Conservation (phyloP, 2,797 vertebrate species). For the Phyllotis vaccarum region DNA sequence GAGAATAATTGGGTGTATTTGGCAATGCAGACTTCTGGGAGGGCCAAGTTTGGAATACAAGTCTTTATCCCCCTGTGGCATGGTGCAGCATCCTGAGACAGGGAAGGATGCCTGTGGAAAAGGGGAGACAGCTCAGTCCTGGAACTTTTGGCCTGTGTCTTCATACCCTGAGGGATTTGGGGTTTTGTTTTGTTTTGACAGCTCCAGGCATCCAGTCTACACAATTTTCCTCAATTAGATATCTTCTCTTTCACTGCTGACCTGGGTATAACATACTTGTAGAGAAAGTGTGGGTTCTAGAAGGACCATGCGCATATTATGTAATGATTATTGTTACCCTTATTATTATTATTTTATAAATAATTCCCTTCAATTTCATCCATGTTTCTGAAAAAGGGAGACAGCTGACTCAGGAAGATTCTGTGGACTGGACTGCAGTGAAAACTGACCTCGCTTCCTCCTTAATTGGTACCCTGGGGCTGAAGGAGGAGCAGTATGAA, state of each 20-base stretch:
- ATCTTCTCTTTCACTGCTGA: neutral
- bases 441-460: slow-evolving; percentile 66
- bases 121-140: slow-evolving; percentile 5
- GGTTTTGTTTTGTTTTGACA: slow-evolving; percentile 26
- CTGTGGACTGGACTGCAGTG: slow-evolving; percentile 59
- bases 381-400: slow-evolving; percentile 53
- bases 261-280: slow-evolving; percentile 53
- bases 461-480: slow-evolving; percentile 65
- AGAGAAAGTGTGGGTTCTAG: slow-evolving; percentile 51
- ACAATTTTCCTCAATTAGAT: neutral
- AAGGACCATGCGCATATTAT: slow-evolving; percentile 36
- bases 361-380: slow-evolving; percentile 45
- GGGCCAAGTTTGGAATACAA: slow-evolving; percentile 8
- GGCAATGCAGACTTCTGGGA: neutral
- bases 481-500: slow-evolving; percentile 23
- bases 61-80: neutral
- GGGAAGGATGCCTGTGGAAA: slow-evolving; percentile 7
- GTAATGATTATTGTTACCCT: slow-evolving; percentile 8
- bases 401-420: slow-evolving; percentile 74
- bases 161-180: neutral
- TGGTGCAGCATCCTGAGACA: neutral
- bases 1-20: neutral
- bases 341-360: slow-evolving; percentile 39
- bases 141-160: neutral
- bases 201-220: neutral